Percentiles rank a stretch among this genome's conserved stretches.
These are phyloP conservation scores for Artibeus lituratus DNA, from an alignment of 2,797 vertebrate genomes.

Conservation along the genomic window DNA sequence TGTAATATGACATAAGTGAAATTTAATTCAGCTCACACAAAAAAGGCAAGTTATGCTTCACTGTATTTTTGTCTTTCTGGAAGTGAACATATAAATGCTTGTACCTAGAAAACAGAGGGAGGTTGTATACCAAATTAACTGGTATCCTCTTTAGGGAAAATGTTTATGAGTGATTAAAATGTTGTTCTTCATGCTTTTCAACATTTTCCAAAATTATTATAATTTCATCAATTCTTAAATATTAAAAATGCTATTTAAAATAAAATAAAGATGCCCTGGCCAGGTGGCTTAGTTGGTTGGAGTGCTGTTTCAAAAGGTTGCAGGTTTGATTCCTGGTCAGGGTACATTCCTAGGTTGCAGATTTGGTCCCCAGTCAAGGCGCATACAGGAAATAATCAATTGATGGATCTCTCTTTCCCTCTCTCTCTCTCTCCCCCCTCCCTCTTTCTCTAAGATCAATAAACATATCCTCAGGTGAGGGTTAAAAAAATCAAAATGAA, in stretches of 20 bases:
- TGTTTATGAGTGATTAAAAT: conserved; percentile 10
- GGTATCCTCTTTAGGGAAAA: not conserved
- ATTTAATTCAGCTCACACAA: conserved; percentile 34
- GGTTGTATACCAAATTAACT: not conserved
- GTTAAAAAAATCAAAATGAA: conserved; percentile 45
- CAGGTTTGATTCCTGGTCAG: not conserved
- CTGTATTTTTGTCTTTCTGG: conserved; percentile 15
- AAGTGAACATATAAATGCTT: conserved; percentile 20
- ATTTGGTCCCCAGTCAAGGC: no score
- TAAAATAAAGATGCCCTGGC: not conserved
- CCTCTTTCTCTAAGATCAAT: not conserved
- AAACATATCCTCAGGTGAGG: not conserved
- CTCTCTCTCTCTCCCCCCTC: no score
- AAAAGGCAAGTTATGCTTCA: conserved; percentile 37
- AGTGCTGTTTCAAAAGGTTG: not conserved
- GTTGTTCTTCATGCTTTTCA: not conserved
- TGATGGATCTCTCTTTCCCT: not conserved
- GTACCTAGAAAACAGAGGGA: not conserved
- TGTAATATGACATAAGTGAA: conserved; percentile 3
- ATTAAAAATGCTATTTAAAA: conserved; percentile 26
- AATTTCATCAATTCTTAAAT: conserved; percentile 2
- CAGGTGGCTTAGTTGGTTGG: not conserved
- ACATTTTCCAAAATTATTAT: conserved; percentile 33
- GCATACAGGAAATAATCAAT: not conserved
- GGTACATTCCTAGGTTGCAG: not conserved